A percentile compares a stretch with the other conserved stretches of the same genome.
Conservation (phyloP, 2,797 vertebrate genomes). For the Ctenosaura bakeri region DNA sequence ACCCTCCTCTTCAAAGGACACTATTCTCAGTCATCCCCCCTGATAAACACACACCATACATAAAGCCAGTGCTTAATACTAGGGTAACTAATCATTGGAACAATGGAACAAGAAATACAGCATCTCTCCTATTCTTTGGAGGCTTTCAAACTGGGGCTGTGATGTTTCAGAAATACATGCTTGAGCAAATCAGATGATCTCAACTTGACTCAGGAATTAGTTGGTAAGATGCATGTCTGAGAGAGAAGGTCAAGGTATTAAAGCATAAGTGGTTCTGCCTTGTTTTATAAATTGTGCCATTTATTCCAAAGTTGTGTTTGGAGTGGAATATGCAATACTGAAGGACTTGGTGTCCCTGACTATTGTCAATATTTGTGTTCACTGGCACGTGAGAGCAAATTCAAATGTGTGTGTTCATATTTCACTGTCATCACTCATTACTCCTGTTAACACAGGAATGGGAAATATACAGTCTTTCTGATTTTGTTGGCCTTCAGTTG, state of each 20-base stretch:
- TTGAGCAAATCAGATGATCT: constrained; percentile 16
- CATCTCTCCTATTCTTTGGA: constrained; percentile 14
- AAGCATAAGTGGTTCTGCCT: not conserved
- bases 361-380: constrained; percentile 24
- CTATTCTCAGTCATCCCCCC: not conserved
- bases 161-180: not conserved
- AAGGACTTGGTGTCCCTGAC: constrained; percentile 1
- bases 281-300: constrained; percentile 7
- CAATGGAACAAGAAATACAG: constrained; percentile 4
- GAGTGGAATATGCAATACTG: not conserved
- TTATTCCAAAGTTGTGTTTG: constrained; percentile 16
- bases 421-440: constrained; percentile 2
- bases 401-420: not conserved
- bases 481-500: no score
- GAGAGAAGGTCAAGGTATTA: not conserved
- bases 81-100: not conserved
- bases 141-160: not conserved
- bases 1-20: not conserved
- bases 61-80: not conserved
- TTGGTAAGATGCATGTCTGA: not conserved
- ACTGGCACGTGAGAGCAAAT: not conserved
- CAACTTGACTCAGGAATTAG: constrained; percentile 12
- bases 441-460: not conserved
- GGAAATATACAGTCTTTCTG: no score
- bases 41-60: not conserved